Base-by-base conservation (phyloP, 2,113 vertebrate species). In the Lophochroa leadbeateri region DNA sequence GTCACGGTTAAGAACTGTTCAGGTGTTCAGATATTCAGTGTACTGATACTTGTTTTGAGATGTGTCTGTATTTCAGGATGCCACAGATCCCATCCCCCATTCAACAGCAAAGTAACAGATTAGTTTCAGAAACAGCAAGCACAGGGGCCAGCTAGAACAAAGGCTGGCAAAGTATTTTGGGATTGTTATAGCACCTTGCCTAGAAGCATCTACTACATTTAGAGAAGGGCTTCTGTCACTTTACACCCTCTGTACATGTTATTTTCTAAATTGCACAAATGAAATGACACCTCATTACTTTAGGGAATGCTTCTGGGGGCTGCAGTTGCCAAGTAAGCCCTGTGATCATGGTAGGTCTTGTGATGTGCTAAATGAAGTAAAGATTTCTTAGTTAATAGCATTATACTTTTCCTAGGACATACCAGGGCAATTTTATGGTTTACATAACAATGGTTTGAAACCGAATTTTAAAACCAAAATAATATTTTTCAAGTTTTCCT, bases 181-280 rank as follows among this genome's bases (percentile, higher is more conserved):
- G 44, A 49, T 58, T 67, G 25, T 58, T 86, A 23, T 70, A 29
- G 1, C n/a, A 61, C 14, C 64, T 86, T 91, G 24, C 23, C 16
- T 52, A 25, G 37, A 20, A 35, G 21, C 18, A 50, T 41, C 35
- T 74, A 14, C 33, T 53, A 14, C 2, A 13, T 35, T 81, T 47
- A 31, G 58, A 35, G 86, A 86, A 86, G 44, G 60, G 35, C 10
- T 85, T 96, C 16, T 57, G n/a, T 27, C n/a, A 25, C 24, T 70
- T 83, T 28, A 57, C 1, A 11, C 7, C 7, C 28, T n/a, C 16
- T 82, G 14, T 23, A 16, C 2, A 1, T 4, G 1, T 29, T 50
- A 10, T 12, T 78, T 58, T 65, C 13, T 7, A 47, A 52, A 44
- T 21, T 31, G 7, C 28, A 52, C 1, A 1, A 58, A 47, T 8